Base-by-base conservation (phyloP, 2,113 vertebrate genomes). In the Phainopepla nitens region DNA sequence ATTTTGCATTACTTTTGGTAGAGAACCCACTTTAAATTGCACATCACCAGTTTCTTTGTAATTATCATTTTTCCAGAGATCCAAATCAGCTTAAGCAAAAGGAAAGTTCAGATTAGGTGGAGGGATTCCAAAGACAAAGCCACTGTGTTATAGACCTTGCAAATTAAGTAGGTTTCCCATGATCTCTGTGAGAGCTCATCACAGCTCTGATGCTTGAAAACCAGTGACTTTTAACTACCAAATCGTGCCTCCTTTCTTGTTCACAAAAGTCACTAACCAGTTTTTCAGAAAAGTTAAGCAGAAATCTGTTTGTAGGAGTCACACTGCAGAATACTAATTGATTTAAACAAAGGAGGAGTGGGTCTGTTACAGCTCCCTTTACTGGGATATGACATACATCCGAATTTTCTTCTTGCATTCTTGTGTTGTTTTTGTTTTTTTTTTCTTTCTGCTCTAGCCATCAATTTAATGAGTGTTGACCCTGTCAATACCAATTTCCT, bases 401-500 rank as follows among this genome's bases (percentile, higher is more conserved):
- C 53, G 75, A 89, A 57, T 78, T 69, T 90, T 85, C 71, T 69
- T 76, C 65, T 28, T 25, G 13, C 19, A 5, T 93, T 95, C 70
- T 82, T 94, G 21, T 90, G 65, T 31, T 82, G 35, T 42, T 60
- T 72, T 49, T 10, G 4, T 3, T 29, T 58, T 31, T 58, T 58
- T 29, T 42, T 57, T 50, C 31, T 66, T 91, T 94, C 85, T 94
- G 36, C 44, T 89, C 86, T 87, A 95, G 79, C 87, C 90, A 95
- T 96, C 96, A 82, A 45, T 93, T 97, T 96, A 95, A 97, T 97
- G 95, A 97, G 87, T 91, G 88, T 84, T 96, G 91, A 96, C 95
- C 92, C 86, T 91, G 93, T 97, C 98, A 97, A 88, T 96, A 96
- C 94, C 87, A 94, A 97, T 98, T 98, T 97, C 97, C 97, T 98